Base-by-base conservation (phyloP, 2,113 vertebrate species). In the Stegostoma tigrinum region DNA sequence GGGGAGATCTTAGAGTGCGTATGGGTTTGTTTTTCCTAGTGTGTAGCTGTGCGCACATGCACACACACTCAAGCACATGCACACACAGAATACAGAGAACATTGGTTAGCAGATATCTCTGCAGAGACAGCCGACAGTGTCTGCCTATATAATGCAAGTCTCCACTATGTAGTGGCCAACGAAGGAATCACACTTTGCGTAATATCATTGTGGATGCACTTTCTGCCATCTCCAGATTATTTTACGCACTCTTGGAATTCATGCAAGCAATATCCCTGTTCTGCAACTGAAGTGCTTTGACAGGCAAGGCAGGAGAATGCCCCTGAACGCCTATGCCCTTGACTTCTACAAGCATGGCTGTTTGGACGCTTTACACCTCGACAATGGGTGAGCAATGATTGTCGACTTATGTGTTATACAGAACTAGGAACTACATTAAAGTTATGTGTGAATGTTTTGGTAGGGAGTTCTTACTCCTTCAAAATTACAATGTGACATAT, bases 271-370 rank as follows among this genome's bases (percentile, higher is more conserved):
- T 61, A 97, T 97, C 30, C 97, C 97, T 14, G 7, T 97, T 55
- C 96, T 97, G 90, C 86, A 30, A 61, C 17, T 96, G 87, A 55
- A 96, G 19, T 96, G 0, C 1, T 96, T 89, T 1, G 97, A 98
- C 55, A 95, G 27, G 4, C 96, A 87, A 24, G 96, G 97, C 95
- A 97, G 97, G 95, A 96, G 2, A n/a, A 48, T 64, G 96, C 96
- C 96, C 1, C 97, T 98, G 52, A 97, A 97, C 90, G 97, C 97
- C 0, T 97, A 97, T 21, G 96, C 96, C 0, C 96, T 97, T 61
- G 97, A 98, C 83, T 98, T 98, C 2, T 97, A 97, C 19, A 97
- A 97, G 86, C 97, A 98, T 2, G 97, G 97, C 0, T 97, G 96
- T 66, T 96, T 97, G 96, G 0, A 0, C 66, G 97, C 96, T 86